Base-by-base conservation (phyloP, 2,113 vertebrate genomes). In the Stigmatopora argus region DNA sequence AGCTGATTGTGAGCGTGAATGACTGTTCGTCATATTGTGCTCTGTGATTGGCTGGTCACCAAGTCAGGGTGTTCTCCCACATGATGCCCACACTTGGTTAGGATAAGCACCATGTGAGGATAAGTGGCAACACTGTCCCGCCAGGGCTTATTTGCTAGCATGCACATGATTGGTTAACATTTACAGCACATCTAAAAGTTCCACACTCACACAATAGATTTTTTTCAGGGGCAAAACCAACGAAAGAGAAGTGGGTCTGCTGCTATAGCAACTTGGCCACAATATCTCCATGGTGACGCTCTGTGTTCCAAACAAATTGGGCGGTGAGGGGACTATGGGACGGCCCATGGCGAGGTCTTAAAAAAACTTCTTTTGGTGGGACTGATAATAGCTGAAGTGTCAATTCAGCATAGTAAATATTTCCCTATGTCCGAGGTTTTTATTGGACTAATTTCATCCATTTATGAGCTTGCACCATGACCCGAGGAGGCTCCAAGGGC, bases 221-320 rank as follows among this genome's bases (percentile, higher is more conserved):
- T 64, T 69, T 49, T 84, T 67, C 79, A 69, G 71, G 78, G 82
- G 79, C 80, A 70, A 75, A 70, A 66, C 69, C 46, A 48, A 71
- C 62, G 55, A 64, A 68, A 74, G 31, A 71, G 51, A 72, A 62
- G 2, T 8, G 59, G 68, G 73, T 75, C 67, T 68, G 84, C 85
- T 83, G 15, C 85, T 85, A 85, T 85, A 81, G 87, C 85, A 88
- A 88, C 86, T 13, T 69, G 61, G 62, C 51, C 46, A 78, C 80
- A 83, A 81, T 73, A 78, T 88, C 73, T 82, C 83, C 85, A 84
- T 84, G 75, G 78, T 34, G 38, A 84, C 75, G 74, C 68, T 79
- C 64, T 74, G 73, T 76, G 82, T 71, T 84, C 66, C 73, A 84
- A 89, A 89, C 88, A 87, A 90, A 89, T 89, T 89, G 84, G 81